phyloP scores from a whole-genome alignment of 2,797 vertebrate species.

The Squalus acanthias region DNA sequence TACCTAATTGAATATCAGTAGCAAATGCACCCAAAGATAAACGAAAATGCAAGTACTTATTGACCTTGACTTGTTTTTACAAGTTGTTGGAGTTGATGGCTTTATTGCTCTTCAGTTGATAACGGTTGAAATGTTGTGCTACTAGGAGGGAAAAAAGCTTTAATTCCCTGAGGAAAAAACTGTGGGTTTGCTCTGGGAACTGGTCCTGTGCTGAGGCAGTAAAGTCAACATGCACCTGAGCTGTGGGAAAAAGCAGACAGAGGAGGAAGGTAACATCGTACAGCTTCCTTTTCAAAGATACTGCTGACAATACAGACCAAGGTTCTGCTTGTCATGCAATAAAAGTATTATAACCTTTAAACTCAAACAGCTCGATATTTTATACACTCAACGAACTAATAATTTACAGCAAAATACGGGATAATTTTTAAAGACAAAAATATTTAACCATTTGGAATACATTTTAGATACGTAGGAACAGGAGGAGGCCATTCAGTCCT shows the following conservation, averaged over 20 bases:
- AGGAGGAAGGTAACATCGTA: neutral
- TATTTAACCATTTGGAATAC: neutral
- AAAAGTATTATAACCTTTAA: neutral
- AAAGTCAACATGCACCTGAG: conserved; percentile 11
- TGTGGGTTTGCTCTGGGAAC: conserved; percentile 73
- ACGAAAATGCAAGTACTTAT: conserved; percentile 70
- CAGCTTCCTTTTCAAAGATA: neutral
- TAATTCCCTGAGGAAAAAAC: conserved; percentile 77
- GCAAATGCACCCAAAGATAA: conserved; percentile 68
- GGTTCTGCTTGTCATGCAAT: neutral
- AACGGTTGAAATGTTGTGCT: conserved; percentile 69
- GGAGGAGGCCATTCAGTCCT: neutral
- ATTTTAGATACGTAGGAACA: no score
- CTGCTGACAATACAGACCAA: neutral
- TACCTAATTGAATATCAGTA: conserved; percentile 65
- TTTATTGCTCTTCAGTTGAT: conserved; percentile 76
- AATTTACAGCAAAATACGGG: neutral
- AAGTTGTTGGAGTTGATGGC: conserved; percentile 72
- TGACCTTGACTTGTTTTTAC: conserved; percentile 70
- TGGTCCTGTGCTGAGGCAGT: conserved; percentile 51
- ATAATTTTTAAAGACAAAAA: neutral
- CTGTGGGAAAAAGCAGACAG: neutral
- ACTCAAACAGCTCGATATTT: neutral
- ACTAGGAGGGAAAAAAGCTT: conserved; percentile 68
- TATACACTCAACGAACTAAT: neutral